phyloP scores from a whole-genome alignment of 2,113 vertebrate species.

The Setophaga kirtlandii region DNA sequence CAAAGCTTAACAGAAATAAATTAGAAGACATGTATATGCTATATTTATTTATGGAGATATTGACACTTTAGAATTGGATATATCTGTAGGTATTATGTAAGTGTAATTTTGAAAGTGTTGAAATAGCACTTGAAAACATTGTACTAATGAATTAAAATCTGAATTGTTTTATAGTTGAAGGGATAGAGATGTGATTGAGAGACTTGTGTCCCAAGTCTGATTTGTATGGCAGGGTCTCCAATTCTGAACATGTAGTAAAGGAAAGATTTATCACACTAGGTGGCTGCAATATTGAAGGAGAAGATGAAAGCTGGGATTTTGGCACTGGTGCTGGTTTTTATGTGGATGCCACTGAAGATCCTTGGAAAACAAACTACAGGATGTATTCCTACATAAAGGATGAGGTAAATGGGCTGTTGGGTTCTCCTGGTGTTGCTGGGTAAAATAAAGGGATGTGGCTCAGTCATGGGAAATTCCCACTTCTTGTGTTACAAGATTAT shows the following conservation, averaged over 20 bases:
- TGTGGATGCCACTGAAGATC: constrained; percentile 89
- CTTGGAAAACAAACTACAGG: constrained; percentile 94
- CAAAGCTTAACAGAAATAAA: not conserved
- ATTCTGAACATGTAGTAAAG: not conserved
- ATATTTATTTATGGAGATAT: not conserved
- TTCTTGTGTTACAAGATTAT: not conserved
- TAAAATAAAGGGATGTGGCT: not conserved
- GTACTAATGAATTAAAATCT: not conserved
- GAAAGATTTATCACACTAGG: constrained; percentile 70
- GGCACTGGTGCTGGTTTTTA: constrained; percentile 96
- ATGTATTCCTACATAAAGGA: constrained; percentile 94
- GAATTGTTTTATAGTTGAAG: not conserved
- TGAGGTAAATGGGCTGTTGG: constrained; percentile 80
- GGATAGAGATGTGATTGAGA: not conserved
- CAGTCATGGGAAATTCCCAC: not conserved
- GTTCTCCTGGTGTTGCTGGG: not conserved
- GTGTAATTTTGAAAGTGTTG: not conserved
- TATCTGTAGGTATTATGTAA: not conserved
- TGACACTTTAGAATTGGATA: not conserved
- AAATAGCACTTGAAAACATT: not conserved
- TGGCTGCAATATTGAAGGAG: constrained; percentile 91
- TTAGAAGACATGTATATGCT: not conserved
- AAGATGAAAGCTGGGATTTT: constrained; percentile 97
- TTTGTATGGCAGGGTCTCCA: not conserved
- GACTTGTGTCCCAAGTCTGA: accelerated